A percentile compares a stretch with the other conserved stretches of the same genome.
Evolutionary conservation across 2,113 vertebrate genomes (phyloP).

Genomic region (Oreotrochilus melanogaster): DNA sequence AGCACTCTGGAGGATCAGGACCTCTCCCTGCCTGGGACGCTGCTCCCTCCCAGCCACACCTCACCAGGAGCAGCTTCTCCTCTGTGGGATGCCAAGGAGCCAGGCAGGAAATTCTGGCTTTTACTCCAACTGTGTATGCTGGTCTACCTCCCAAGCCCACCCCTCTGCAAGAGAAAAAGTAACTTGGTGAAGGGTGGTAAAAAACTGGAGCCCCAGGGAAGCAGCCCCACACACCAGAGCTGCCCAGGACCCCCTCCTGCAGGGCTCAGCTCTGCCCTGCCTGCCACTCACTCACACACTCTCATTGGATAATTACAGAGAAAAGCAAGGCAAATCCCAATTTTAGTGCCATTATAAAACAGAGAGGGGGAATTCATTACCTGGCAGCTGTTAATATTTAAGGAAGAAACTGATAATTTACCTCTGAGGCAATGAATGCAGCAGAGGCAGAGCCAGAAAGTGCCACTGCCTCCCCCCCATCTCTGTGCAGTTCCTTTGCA

Average conservation of each 20-base stretch:
- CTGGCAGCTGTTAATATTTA: conserved; percentile 71
- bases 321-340: conserved; percentile 68
- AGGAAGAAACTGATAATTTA: conserved; percentile 66
- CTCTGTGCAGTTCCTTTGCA: not conserved
- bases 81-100: not conserved
- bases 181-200: not conserved
- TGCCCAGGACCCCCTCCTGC: not conserved
- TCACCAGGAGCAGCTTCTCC: not conserved
- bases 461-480: not conserved
- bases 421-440: conserved; percentile 15
- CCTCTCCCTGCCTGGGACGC: not conserved
- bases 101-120: not conserved
- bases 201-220: accelerated
- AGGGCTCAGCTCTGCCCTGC: not conserved
- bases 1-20: accelerated
- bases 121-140: not conserved
- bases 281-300: not conserved
- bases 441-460: conserved; percentile 57
- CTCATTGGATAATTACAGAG: conserved; percentile 59
- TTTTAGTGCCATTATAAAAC: conserved; percentile 72
- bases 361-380: conserved; percentile 74
- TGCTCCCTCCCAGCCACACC: not conserved
- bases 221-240: not conserved
- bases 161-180: not conserved
- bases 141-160: not conserved